A percentile compares a stretch with the other conserved stretches of the same genome.
phyloP scores from a whole-genome alignment of 2,113 vertebrate species.

The Pterophyllum scalare region DNA sequence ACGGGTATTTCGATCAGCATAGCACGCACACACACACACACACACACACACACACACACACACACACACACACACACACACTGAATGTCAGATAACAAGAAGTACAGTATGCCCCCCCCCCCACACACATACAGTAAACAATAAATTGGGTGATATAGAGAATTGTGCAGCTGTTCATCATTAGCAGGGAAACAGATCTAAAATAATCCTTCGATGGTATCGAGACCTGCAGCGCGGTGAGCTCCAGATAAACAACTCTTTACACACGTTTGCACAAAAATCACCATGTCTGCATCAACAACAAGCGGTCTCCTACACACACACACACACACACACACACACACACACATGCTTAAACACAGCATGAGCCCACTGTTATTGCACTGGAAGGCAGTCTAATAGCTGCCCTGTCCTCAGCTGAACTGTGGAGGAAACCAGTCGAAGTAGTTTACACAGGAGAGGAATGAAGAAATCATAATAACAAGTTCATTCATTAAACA shows the following conservation, averaged over 20 bases:
- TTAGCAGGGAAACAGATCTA: slow-evolving; percentile 13
- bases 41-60: too few relatives aligned
- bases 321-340: slow-evolving; percentile 37
- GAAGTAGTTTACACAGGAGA: slow-evolving; percentile 34
- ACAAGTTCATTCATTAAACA: slow-evolving; percentile 63
- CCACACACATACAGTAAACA: neutral
- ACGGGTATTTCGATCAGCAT: neutral
- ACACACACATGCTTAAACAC: slow-evolving; percentile 33
- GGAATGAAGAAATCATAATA: slow-evolving; percentile 33
- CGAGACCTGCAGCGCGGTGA: slow-evolving; percentile 18
- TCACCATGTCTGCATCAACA: slow-evolving; percentile 39
- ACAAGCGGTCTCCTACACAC: slow-evolving; percentile 41
- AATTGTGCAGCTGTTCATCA: slow-evolving; percentile 26
- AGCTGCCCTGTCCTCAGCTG: slow-evolving; percentile 69
- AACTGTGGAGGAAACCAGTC: slow-evolving; percentile 58
- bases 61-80: too few relatives aligned
- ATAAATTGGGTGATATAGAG: neutral
- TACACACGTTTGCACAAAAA: slow-evolving; percentile 13
- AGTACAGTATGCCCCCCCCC: neutral
- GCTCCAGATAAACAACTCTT: slow-evolving; percentile 46
- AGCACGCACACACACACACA: neutral
- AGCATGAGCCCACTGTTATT: slow-evolving; percentile 58
- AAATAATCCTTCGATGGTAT: slow-evolving; percentile 53
- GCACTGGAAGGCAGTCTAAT: slow-evolving; percentile 47
- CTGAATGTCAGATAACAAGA: neutral